Evolutionary conservation across 2,113 vertebrate species (phyloP).

Genomic region (Glaucomys volans): DNA sequence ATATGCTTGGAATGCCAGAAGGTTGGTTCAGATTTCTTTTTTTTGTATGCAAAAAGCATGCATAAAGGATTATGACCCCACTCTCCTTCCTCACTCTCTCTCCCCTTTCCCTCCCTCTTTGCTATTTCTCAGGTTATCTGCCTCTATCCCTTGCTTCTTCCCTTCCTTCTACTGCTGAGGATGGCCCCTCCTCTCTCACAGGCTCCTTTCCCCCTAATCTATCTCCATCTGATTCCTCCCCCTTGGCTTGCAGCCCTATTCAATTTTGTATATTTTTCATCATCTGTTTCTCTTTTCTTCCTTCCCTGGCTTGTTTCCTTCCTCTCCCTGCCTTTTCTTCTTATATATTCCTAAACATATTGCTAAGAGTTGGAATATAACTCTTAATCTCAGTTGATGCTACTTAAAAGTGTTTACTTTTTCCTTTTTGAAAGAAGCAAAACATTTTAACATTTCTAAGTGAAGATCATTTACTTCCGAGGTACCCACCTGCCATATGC

Average conservation of each 20-base stretch:
- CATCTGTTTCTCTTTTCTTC: neutral
- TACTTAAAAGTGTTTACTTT: neutral
- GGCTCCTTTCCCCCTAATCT: neutral
- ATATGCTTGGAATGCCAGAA: neutral
- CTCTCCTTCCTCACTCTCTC: neutral
- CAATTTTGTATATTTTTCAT: neutral
- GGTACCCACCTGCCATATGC: conserved; percentile 55
- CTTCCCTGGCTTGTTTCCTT: neutral
- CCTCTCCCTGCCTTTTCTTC: neutral
- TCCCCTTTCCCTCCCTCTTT: fast-evolving
- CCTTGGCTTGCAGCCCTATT: too few species aligned
- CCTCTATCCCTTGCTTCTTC: neutral
- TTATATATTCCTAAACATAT: neutral
- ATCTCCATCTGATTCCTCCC: neutral
- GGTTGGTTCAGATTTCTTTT: neutral
- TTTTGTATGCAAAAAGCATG: fast-evolving
- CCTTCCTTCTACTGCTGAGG: neutral
- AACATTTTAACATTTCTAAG: conserved; percentile 66
- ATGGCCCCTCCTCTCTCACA: neutral
- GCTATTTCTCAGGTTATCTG: fast-evolving
- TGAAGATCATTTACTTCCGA: conserved; percentile 75
- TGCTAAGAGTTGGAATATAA: conserved; percentile 5
- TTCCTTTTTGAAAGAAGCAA: conserved; percentile 6
- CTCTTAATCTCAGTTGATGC: conserved; percentile 16
- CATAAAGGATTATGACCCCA: neutral